Base-by-base conservation (phyloP, 1,140 invertebrate species). In the Drosophila lini region DNA sequence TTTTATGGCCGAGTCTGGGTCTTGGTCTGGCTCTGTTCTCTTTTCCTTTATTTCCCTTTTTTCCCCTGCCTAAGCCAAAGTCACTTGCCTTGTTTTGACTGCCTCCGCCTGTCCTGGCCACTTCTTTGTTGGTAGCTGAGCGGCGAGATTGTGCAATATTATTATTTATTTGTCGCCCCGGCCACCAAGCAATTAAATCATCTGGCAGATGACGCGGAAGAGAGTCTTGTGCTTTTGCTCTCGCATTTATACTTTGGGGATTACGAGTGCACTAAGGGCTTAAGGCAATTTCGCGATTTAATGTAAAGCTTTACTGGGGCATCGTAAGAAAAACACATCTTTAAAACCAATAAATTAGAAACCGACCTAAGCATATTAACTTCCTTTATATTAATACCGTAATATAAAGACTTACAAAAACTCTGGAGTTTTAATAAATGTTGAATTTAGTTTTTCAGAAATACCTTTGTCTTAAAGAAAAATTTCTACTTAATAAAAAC, bases 121-220 rank as follows among this genome's bases (percentile, higher is more conserved):
- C 88, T 88, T 70, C 80, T 74, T 82, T 56, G 36, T 55, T 55
- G 42, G 45, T 57, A 15, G 9, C 50, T 40, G 19, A 40, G 15
- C 56, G 36, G 61, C 25, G 45, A 81, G 82, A 88, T 86, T 86
- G 76, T 75, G 79, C 80, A 88, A 88, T 74, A 78, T 80, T 75
- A 38, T 55, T 55, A 55, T 55, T 55, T 55, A 53, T 74, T 74
- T 84, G 75, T 79, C 74, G 69, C 52, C 40, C 16, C 32, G 42
- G 41, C 57, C 71, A 53, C 69, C 70, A 31, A 78, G 58, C 65
- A 88, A 79, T 85, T 88, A 82, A 86, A 69, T 81, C 70, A 79
- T 76, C 41, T 57, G 63, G 22, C 34, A 41, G 47, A 38, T 71
- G 61, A 79, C 40, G 69, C 32, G 68, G 11, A 53, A 25, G 34